Base-by-base conservation (phyloP, 2,888 invertebrate genomes). In the Drosophila imparisetae region DNA sequence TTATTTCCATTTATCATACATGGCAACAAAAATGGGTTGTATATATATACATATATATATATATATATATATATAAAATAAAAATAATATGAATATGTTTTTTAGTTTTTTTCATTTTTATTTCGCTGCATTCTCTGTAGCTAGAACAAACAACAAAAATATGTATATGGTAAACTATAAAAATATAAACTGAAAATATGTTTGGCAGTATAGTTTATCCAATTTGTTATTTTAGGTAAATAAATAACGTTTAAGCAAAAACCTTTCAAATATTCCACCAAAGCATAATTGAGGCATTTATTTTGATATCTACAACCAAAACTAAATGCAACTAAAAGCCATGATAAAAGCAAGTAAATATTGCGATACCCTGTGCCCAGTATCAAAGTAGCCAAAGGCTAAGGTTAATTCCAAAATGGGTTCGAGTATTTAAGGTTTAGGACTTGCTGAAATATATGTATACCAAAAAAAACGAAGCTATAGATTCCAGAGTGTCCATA, bases 231-330 rank as follows among this genome's bases (percentile, higher is more conserved):
- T 24, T 42, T 21, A 36, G 21, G 8, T 10, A 61, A 29, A 69
- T 11, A 38, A 55, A 65, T 65, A 64, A 4, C 15, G 60, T 68
- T 65, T 34, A 11, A 30, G 11, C 4, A 53, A 38, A 48, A 63
- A 15, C 45, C 15, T 24, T 45, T 45, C 59, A 75, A 68, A 72
- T 58, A 72, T 58, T 67, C 62, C 61, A 70, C 64, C 57, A 68
- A 42, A 42, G 30, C 66, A 66, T 75, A 85, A 70, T 83, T 81
- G 73, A 75, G 52, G 76, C 81, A 85, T 87, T 87, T 85, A 72
- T 77, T 83, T 81, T 72, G 66, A 79, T 69, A 71, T 67, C 50
- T 34, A 49, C 27, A n/a, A 61, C 45, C 32, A 32, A 63, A 67
- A 34, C 32, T 13, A 40, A 49, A 13, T 2, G 36, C 24, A 30